phyloP scores from a whole-genome alignment of 2,888 invertebrate species.

The Cephus spinipes region DNA sequence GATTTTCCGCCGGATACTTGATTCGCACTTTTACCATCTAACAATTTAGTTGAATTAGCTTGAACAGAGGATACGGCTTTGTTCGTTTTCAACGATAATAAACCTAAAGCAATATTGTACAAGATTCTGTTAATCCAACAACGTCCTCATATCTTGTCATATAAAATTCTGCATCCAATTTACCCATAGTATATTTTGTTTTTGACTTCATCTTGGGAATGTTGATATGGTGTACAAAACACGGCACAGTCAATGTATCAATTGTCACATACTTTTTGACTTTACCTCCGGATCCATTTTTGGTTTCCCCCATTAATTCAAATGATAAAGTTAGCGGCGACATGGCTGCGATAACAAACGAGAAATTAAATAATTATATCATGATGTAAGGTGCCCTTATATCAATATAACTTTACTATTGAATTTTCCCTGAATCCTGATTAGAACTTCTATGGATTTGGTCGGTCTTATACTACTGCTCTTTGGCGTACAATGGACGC shows the following conservation, averaged over 20 bases:
- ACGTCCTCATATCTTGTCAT: not conserved
- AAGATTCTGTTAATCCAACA: not conserved
- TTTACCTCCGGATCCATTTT: not conserved
- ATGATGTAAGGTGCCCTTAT: not conserved
- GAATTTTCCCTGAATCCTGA: conserved; percentile 36
- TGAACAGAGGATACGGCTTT: conserved; percentile 46
- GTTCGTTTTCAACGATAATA: conserved; percentile 54
- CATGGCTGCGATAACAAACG: not conserved
- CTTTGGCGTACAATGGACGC: conserved; percentile 66
- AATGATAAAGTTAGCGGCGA: not conserved
- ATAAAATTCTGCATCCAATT: not conserved
- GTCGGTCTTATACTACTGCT: conserved; percentile 64
- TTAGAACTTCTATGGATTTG: conserved; percentile 50
- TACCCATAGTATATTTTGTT: conserved; percentile 53
- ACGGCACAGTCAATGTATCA: not conserved
- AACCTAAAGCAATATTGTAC: conserved; percentile 14
- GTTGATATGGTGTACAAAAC: conserved; percentile 20
- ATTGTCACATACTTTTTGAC: not conserved
- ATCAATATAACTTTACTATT: conserved; percentile 30
- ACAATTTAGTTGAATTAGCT: conserved; percentile 25
- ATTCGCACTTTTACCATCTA: conserved; percentile 14
- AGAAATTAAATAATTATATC: not conserved
- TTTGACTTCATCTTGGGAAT: conserved; percentile 22
- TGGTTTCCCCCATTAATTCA: not conserved
- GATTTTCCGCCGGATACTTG: conserved; percentile 41